Evolutionary conservation across 2,888 invertebrate species (phyloP).

Genomic region (Punctoribates punctum): DNA sequence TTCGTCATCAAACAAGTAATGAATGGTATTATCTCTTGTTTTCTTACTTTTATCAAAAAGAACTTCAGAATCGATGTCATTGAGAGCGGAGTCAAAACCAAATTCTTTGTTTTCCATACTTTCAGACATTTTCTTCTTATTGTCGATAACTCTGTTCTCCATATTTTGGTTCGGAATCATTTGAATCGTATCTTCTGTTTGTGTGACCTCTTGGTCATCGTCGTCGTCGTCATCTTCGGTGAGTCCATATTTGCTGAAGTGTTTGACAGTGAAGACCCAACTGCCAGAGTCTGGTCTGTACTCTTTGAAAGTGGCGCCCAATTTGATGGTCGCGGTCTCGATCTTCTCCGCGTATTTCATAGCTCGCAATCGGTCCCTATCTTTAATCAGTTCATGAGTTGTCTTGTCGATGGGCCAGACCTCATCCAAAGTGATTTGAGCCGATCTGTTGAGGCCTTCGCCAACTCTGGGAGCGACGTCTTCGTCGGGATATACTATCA

Average conservation of each 20-base stretch:
- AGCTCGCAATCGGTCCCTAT: constrained; percentile 67
- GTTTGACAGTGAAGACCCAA: constrained; percentile 93
- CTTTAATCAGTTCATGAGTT: constrained; percentile 69
- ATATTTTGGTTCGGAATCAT: neutral
- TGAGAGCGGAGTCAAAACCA: neutral
- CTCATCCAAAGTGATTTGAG: constrained; percentile 81
- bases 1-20: constrained; percentile 2
- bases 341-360: constrained; percentile 83
- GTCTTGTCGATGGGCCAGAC: constrained; percentile 91
- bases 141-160: neutral
- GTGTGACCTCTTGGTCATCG: constrained; percentile 54
- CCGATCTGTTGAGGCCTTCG: constrained; percentile 78
- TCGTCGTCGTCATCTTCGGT: constrained; percentile 78
- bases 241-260: constrained; percentile 89
- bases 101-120: neutral
- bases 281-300: constrained; percentile 92
- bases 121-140: neutral
- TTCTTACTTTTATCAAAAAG: neutral
- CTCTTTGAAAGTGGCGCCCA: constrained; percentile 86
- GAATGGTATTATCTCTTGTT: neutral
- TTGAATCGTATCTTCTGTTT: neutral
- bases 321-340: constrained; percentile 75
- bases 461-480: constrained; percentile 81
- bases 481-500: constrained; percentile 85
- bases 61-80: neutral